Conservation (phyloP, 2,797 vertebrate species). For the Melopsittacus undulatus region DNA sequence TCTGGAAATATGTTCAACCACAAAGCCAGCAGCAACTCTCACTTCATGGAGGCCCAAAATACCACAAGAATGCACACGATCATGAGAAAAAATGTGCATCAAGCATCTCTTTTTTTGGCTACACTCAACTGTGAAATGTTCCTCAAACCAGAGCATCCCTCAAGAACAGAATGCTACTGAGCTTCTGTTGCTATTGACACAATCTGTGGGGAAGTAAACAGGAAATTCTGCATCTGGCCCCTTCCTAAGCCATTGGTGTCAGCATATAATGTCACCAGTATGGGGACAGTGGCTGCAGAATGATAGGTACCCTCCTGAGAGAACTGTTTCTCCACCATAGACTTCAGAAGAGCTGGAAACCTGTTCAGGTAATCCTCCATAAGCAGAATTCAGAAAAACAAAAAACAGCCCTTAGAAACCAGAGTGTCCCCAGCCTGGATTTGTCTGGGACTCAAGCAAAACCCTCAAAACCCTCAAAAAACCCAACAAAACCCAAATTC, state of each 20-base stretch:
- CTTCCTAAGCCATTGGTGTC: not conserved
- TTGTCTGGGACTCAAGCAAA: not conserved
- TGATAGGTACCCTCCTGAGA: not conserved
- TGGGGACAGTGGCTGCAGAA: not conserved
- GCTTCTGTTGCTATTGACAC: not conserved
- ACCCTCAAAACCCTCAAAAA: not conserved
- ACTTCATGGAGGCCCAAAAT: not conserved
- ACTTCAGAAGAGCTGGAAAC: not conserved
- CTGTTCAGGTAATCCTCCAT: not conserved
- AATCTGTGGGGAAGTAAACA: not conserved
- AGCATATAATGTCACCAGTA: not conserved
- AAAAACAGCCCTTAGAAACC: not conserved
- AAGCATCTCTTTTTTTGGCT: not conserved
- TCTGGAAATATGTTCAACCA: not conserved
- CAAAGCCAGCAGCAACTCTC: not conserved
- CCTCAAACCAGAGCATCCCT: not conserved
- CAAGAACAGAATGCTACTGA: not conserved
- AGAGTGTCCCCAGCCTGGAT: not conserved
- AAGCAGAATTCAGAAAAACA: not conserved
- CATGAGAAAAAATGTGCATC: not conserved
- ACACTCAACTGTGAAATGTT: not conserved
- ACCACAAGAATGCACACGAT: not conserved
- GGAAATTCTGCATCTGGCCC: not conserved
- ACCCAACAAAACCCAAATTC: not conserved
- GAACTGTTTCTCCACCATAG: not conserved